A percentile compares a stretch with the other conserved stretches of the same genome.
Conservation (phyloP, 2,113 vertebrate species). For the Capricornis sumatraensis region DNA sequence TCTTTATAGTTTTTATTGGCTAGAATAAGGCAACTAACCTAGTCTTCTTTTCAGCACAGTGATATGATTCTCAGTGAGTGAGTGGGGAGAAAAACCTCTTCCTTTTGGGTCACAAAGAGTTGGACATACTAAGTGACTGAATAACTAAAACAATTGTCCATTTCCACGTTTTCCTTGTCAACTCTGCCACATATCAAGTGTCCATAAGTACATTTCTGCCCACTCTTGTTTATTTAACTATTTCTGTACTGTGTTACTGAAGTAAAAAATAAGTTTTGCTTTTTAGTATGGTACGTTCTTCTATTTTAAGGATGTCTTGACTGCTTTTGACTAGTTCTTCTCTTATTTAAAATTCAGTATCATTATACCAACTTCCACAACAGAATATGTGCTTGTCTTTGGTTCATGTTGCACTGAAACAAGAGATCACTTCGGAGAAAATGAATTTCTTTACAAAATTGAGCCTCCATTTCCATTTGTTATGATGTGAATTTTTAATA, state of each 20-base stretch:
- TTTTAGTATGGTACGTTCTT: fast-evolving
- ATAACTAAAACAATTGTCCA: neutral
- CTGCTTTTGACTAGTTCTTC: neutral
- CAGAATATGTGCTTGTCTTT: neutral
- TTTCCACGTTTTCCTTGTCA: neutral
- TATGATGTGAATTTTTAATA: neutral
- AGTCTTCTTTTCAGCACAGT: neutral
- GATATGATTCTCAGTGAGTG: no score
- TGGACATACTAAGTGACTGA: neutral
- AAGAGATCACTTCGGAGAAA: neutral
- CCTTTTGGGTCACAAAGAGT: neutral
- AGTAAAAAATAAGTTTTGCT: neutral
- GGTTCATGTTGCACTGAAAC: neutral
- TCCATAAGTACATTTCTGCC: neutral
- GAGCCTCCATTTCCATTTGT: neutral
- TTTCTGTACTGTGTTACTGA: neutral
- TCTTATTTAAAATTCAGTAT: neutral
- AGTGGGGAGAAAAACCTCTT: neutral
- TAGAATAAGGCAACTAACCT: no score
- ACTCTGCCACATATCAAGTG: neutral
- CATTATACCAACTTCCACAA: neutral
- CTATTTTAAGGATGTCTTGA: neutral
- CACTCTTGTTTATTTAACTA: neutral
- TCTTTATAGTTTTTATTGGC: neutral
- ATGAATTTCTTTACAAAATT: neutral